phyloP scores from a whole-genome alignment of 2,888 invertebrate genomes.

The Doris montereyensis region DNA sequence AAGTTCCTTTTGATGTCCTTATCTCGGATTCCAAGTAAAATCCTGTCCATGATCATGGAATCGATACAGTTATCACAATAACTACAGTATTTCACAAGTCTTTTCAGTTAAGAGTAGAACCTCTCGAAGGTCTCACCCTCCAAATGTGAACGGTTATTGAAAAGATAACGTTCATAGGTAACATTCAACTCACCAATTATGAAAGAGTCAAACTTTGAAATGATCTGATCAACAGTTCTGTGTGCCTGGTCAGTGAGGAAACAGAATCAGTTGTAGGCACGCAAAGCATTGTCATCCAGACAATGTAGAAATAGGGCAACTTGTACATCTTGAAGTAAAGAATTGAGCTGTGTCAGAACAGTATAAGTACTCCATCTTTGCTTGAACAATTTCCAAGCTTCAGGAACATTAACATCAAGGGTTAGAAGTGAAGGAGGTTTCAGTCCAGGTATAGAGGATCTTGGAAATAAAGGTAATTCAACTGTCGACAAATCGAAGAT shows the following conservation, averaged over 20 bases:
- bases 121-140: too few species aligned
- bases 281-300: neutral
- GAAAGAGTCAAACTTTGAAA: neutral
- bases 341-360: neutral
- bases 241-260: neutral
- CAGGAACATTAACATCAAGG: neutral
- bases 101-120: too few species aligned
- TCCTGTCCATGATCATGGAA: too few species aligned
- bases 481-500: too few species aligned
- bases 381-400: neutral
- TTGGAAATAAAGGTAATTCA: too few species aligned
- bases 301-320: neutral
- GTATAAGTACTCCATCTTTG: neutral
- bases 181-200: neutral
- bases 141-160: too few species aligned
- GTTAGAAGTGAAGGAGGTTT: neutral
- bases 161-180: neutral
- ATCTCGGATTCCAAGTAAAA: too few species aligned
- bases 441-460: too few species aligned
- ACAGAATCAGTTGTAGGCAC: neutral
- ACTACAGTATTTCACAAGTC: too few species aligned
- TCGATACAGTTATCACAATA: too few species aligned
- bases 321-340: neutral
- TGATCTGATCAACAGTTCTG: neutral
- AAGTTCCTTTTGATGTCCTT: too few species aligned